Evolutionary conservation across 2,113 vertebrate genomes (phyloP), one percentile per base, ranked within the genome.

Genomic region (Centropristis striata): DNA sequence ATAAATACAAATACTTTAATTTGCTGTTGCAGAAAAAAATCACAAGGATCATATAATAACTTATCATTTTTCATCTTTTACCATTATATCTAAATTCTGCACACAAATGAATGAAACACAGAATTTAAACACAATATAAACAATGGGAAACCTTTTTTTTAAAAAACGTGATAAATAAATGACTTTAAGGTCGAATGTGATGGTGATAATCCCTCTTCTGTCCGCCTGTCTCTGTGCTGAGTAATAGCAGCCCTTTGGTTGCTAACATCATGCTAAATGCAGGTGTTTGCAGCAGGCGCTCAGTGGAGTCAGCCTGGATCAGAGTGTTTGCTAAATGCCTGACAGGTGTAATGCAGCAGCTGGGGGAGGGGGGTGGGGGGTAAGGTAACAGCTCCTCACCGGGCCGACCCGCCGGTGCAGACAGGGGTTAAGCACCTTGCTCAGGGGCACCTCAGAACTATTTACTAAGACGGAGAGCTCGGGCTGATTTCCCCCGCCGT

Each of bases 391-490:
- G 39, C 44, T 55, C 37, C 25, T 70, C 53, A 15, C 10, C 2
- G 0, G 37, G 28, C n/a, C 3, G 57, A 39, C 51, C 46, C 9
- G 10, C 46, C 0, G 15, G 21, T 41, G 8, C 75, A 68, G 73
- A 58, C 60, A 32, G 46, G 47, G 69, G 59, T 82, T 79, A 74
- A 74, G 37, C 63, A 57, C 66, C 25, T 71, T 80, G 82, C 75
- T 78, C 64, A 58, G 47, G 68, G 69, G 64, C 75, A 74, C 81
- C 71, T 85, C 68, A 72, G 8, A 65, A 50, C 47, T 44, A 27
- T 66, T 83, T 69, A 78, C 58, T 60, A 50, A 75, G 79, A 68
- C 70, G 25, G 28, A 63, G 61, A 64, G 63, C 83, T 82, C 75
- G 55, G 37, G 60, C 60, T 64, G 80, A 75, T 81, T 79, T 76